phyloP scores from a whole-genome alignment of 2,113 vertebrate genomes.

The Desmodus rotundus region DNA sequence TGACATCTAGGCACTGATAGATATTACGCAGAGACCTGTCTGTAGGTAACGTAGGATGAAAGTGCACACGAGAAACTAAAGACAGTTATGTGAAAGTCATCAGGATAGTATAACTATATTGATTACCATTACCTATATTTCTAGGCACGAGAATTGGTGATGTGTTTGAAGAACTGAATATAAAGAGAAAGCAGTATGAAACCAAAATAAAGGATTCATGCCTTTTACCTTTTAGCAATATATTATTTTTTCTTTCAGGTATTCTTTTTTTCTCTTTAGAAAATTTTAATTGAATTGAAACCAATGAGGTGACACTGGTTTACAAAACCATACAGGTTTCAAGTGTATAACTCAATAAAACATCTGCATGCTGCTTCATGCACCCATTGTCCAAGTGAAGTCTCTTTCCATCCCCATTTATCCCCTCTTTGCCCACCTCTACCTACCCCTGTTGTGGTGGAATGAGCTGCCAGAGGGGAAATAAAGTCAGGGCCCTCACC shows the following conservation, averaged over 20 bases:
- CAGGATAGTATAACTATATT: not conserved
- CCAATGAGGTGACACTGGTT: not conserved
- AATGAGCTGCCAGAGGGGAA: too few relatives aligned
- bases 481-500: too few relatives aligned
- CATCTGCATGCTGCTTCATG: not conserved
- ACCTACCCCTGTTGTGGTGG: too few relatives aligned
- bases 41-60: not conserved
- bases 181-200: not conserved
- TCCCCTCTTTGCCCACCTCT: not conserved
- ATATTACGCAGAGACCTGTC: not conserved
- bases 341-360: not conserved
- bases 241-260: not conserved
- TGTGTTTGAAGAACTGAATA: not conserved
- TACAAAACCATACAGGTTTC: not conserved
- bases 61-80: not conserved
- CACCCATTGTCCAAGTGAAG: not conserved
- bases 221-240: not conserved
- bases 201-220: not conserved
- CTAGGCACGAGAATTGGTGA: not conserved
- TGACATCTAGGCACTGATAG: not conserved
- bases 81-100: not conserved
- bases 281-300: not conserved
- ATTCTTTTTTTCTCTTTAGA: not conserved
- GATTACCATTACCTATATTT: too few relatives aligned
- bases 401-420: not conserved